Percentiles rank a stretch among this genome's conserved stretches.
These are phyloP conservation scores for Spodoptera littoralis DNA, from an alignment of 2,888 invertebrate genomes.

Conservation along the genomic window DNA sequence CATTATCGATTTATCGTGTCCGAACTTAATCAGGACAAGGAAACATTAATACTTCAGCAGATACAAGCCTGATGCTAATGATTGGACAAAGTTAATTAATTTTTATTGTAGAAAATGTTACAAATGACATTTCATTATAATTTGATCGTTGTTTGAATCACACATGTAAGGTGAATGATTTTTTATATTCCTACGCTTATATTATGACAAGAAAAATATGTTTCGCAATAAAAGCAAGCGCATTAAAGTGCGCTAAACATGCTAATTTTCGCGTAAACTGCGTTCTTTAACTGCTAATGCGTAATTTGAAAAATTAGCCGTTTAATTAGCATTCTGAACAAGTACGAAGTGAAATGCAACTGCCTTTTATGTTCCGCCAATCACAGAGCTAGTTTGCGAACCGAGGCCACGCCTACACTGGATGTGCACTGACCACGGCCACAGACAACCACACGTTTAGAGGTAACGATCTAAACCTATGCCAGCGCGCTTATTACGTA, in stretches of 20 bases:
- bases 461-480: conserved; percentile 59
- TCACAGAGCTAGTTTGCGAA: conserved; percentile 66
- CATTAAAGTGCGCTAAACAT: conserved; percentile 37
- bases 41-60: conserved; percentile 25
- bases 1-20: conserved; percentile 29
- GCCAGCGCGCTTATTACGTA: conserved; percentile 52
- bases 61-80: conserved; percentile 8
- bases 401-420: conserved; percentile 81
- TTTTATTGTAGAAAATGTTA: conserved; percentile 3
- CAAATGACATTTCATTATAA: conserved; percentile 16
- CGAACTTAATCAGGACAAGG: conserved; percentile 30
- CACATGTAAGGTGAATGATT: conserved; percentile 27
- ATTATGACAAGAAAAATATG: conserved; percentile 12
- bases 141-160: conserved; percentile 20
- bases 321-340: conserved; percentile 76
- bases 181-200: conserved; percentile 18
- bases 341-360: conserved; percentile 82
- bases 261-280: conserved; percentile 45
- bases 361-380: conserved; percentile 77
- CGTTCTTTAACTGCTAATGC: conserved; percentile 33
- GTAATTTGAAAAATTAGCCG: conserved; percentile 62
- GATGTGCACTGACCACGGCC: conserved; percentile 68
- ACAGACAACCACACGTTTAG: conserved; percentile 56
- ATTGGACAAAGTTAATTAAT: background rate
- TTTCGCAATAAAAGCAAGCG: conserved; percentile 45